Conservation (phyloP, 2,888 invertebrate genomes). For the Hesperia comma region DNA sequence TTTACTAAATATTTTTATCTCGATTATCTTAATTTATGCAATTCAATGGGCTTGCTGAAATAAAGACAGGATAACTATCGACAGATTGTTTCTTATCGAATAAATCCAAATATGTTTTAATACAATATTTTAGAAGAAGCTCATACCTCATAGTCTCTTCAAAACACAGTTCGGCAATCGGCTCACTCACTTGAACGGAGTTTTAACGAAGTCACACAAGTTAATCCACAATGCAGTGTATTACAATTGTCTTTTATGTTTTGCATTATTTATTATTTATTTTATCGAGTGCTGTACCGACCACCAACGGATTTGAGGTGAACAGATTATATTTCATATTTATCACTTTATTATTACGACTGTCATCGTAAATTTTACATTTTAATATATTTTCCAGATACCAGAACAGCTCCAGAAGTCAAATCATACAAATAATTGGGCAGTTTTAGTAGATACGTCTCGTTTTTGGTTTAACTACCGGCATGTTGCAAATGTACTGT, state of each 20-base stretch:
- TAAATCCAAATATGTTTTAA: too few relatives aligned
- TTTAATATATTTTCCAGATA: constrained; percentile 59
- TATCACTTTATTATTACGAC: background rate
- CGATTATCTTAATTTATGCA: too few relatives aligned
- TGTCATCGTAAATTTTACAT: background rate
- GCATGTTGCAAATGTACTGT: constrained; percentile 99
- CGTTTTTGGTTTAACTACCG: constrained; percentile 99
- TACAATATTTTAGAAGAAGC: too few relatives aligned
- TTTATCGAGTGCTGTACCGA: background rate
- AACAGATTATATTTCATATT: background rate
- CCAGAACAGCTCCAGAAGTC: constrained; percentile 84
- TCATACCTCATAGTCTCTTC: too few relatives aligned
- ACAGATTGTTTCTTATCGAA: too few relatives aligned
- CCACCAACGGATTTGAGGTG: constrained; percentile 35
- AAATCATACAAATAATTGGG: constrained; percentile 99
- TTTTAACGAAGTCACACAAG: background rate
- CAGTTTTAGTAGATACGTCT: constrained; percentile 98
- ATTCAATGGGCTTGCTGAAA: too few relatives aligned
- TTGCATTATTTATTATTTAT: background rate
- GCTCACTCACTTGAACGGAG: too few relatives aligned
- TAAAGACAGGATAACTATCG: too few relatives aligned
- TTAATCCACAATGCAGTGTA: background rate
- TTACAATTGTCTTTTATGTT: background rate
- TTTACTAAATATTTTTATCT: too few relatives aligned
- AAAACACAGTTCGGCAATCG: too few relatives aligned